Percentiles rank a stretch among this genome's conserved stretches.
Conservation (phyloP, 2,113 vertebrate genomes). For the Formicarius rufipectus region DNA sequence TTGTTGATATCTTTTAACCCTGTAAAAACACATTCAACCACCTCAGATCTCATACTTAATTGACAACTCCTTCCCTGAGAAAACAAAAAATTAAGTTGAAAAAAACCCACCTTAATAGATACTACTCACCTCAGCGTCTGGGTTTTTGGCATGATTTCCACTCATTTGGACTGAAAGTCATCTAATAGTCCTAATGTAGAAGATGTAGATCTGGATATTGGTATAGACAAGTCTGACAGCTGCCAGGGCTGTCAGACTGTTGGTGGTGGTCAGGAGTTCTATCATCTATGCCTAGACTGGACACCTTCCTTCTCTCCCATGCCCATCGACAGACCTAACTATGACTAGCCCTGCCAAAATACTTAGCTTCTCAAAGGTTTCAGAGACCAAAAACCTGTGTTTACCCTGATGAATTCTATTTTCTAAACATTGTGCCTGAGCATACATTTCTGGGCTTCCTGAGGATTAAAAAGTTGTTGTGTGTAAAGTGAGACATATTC, state of each 20-base stretch:
- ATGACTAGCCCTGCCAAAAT: background rate
- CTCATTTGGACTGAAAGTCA: background rate
- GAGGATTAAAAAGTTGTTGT: background rate
- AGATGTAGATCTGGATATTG: background rate
- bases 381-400: accelerated
- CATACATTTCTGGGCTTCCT: background rate
- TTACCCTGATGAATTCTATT: background rate
- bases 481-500: background rate
- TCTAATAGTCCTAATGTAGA: background rate
- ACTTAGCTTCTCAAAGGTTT: background rate
- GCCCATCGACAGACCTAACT: background rate
- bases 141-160: background rate
- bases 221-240: background rate
- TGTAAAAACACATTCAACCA: background rate
- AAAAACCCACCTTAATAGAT: accelerated
- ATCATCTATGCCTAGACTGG: background rate
- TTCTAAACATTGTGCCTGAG: background rate
- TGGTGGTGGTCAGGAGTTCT: background rate
- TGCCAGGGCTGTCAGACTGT: background rate
- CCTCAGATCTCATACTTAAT: background rate
- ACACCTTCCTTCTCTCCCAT: background rate
- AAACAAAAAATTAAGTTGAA: background rate
- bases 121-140: background rate
- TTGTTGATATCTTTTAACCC: background rate
- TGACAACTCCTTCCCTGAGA: background rate